These are phyloP conservation scores for Sula dactylatra DNA, from an alignment of 2,113 vertebrate species.

Conservation along the genomic window DNA sequence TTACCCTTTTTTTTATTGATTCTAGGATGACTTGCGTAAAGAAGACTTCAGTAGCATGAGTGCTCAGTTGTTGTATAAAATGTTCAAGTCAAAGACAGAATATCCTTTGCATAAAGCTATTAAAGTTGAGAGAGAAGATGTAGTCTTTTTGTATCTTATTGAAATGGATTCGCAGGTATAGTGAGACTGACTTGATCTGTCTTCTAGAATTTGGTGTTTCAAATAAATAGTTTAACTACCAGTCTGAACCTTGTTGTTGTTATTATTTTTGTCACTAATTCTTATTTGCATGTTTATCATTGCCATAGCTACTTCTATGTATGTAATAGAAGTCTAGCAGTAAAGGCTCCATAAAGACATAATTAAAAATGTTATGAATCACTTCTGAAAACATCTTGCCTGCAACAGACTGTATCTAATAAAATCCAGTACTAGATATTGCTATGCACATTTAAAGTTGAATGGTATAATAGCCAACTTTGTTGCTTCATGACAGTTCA, in stretches of 20 bases:
- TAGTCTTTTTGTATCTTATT: constrained; percentile 96
- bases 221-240: background rate
- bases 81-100: constrained; percentile 98
- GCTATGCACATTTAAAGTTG: background rate
- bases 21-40: constrained; percentile 92
- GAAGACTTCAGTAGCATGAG: constrained; percentile 98
- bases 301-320: background rate
- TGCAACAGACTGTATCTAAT: background rate
- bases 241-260: background rate
- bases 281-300: background rate
- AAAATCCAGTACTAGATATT: background rate
- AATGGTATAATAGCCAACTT: background rate
- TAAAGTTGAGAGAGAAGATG: constrained; percentile 95
- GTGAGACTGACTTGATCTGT: background rate
- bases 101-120: constrained; percentile 97
- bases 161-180: constrained; percentile 96
- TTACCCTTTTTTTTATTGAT: background rate
- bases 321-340: too few relatives aligned
- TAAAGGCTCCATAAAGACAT: background rate
- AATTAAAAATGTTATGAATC: background rate
- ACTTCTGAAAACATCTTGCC: background rate
- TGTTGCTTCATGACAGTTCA: background rate
- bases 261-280: background rate
- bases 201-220: background rate
- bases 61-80: constrained; percentile 94